Conservation (phyloP, 2,113 vertebrate species). For the Sorex fumeus region DNA sequence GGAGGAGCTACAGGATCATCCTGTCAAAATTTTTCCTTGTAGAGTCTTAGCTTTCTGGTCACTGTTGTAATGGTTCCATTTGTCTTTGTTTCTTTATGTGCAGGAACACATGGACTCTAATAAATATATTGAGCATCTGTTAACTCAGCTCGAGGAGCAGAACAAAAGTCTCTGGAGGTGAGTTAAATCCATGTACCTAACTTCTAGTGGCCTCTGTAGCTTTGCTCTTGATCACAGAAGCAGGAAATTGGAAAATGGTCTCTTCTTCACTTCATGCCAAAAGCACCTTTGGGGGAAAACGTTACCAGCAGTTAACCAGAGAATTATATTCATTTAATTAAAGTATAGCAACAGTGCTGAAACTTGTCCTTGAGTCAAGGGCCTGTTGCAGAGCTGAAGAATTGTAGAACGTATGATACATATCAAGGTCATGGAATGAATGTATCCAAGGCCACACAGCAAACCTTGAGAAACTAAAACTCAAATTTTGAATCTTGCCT, state of each 20-base stretch:
- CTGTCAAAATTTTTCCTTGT: conserved; percentile 51
- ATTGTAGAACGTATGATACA: not conserved
- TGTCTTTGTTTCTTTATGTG: conserved; percentile 65
- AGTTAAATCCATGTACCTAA: conserved; percentile 76
- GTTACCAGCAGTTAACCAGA: not conserved
- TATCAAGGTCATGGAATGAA: conserved; percentile 20
- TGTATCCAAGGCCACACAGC: not conserved
- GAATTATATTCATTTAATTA: not conserved
- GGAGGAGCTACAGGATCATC: conserved; percentile 19
- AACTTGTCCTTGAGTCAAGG: not conserved
- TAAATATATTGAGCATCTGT: conserved; percentile 93
- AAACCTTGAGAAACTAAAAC: not conserved
- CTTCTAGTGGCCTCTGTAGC: not conserved
- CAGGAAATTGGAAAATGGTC: not conserved
- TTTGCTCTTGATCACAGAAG: not conserved
- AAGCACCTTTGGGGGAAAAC: not conserved
- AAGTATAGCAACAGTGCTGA: not conserved
- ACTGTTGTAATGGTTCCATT: conserved; percentile 26
- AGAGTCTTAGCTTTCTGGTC: not conserved
- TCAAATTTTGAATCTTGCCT: not conserved
- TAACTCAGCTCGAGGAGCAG: conserved; percentile 94
- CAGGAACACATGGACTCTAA: conserved; percentile 96
- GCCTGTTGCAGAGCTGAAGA: not conserved
- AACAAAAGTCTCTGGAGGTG: conserved; percentile 93
- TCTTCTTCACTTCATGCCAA: not conserved